Conservation (phyloP, 2,797 vertebrate species). For the Siniperca scherzeri region DNA sequence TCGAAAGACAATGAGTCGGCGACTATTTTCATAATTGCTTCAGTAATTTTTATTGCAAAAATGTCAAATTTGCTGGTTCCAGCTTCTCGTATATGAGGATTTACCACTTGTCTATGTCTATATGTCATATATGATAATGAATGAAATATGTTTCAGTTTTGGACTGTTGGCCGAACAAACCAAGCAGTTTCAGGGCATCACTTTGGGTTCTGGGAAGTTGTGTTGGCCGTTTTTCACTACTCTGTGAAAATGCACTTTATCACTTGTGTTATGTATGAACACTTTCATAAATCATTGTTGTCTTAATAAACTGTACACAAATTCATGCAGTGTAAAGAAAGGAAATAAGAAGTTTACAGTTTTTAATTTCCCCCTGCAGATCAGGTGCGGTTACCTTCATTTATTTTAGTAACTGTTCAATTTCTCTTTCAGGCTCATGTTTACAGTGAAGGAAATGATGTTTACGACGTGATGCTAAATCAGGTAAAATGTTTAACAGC, state of each 20-base stretch:
- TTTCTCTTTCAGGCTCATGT: conserved; percentile 88
- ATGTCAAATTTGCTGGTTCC: neutral
- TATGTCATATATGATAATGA: neutral
- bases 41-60: neutral
- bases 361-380: neutral
- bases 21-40: neutral
- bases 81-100: neutral
- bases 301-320: neutral
- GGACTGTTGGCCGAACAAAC: no score
- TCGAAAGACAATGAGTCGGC: neutral
- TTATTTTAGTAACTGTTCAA: neutral
- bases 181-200: no score
- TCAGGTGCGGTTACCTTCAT: neutral
- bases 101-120: neutral
- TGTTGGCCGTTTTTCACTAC: no score
- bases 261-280: neutral
- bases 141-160: no score
- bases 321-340: neutral
- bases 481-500: conserved; percentile 84
- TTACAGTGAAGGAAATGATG: conserved; percentile 87
- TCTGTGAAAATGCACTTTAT: neutral
- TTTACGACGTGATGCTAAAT: conserved; percentile 93
- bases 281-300: neutral
- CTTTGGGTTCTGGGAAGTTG: no score
- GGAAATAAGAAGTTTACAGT: neutral